Conservation (phyloP, 2,888 invertebrate genomes). For the Phyto melanocephala region DNA sequence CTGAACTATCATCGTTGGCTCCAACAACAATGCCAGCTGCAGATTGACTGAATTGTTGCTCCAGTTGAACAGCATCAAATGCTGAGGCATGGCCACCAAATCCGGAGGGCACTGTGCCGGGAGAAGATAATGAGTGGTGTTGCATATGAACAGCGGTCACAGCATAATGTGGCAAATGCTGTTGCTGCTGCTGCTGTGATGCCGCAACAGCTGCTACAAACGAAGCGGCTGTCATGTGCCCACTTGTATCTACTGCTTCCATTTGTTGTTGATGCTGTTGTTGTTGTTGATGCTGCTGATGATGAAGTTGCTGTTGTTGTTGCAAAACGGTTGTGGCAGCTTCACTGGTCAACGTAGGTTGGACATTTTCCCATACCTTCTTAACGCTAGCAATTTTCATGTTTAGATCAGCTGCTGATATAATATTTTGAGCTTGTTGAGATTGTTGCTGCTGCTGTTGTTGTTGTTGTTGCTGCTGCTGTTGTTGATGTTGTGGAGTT, state of each 20-base stretch:
- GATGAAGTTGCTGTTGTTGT: slow-evolving; percentile 69
- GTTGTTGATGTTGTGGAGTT: slow-evolving; percentile 51
- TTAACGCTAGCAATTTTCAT: slow-evolving; percentile 97
- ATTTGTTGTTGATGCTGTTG: slow-evolving; percentile 68
- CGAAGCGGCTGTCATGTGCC: slow-evolving; percentile 74
- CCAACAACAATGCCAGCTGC: slow-evolving; percentile 66
- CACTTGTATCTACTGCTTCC: slow-evolving; percentile 70
- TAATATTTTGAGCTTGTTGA: slow-evolving; percentile 80
- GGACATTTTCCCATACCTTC: slow-evolving; percentile 86
- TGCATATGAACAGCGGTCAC: slow-evolving; percentile 77
- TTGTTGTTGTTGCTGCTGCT: no score
- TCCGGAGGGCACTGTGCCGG: slow-evolving; percentile 74
- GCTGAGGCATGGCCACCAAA: slow-evolving; percentile 73
- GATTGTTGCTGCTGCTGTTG: slow-evolving; percentile 71
- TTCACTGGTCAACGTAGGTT: slow-evolving; percentile 81
- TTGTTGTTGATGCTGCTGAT: slow-evolving; percentile 68
- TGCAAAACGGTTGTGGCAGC: slow-evolving; percentile 79
- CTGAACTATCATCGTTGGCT: slow-evolving; percentile 66
- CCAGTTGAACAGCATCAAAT: slow-evolving; percentile 74
- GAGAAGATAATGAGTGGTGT: slow-evolving; percentile 77
- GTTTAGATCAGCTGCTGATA: slow-evolving; percentile 93
- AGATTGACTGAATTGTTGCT: slow-evolving; percentile 76
- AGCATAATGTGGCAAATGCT: slow-evolving; percentile 74
- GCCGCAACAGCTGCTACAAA: slow-evolving; percentile 76
- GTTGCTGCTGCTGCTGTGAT: slow-evolving; percentile 71